Evolutionary conservation across 2,113 vertebrate genomes (phyloP), one percentile per base, ranked within the genome.

Genomic region (Mustela lutreola): DNA sequence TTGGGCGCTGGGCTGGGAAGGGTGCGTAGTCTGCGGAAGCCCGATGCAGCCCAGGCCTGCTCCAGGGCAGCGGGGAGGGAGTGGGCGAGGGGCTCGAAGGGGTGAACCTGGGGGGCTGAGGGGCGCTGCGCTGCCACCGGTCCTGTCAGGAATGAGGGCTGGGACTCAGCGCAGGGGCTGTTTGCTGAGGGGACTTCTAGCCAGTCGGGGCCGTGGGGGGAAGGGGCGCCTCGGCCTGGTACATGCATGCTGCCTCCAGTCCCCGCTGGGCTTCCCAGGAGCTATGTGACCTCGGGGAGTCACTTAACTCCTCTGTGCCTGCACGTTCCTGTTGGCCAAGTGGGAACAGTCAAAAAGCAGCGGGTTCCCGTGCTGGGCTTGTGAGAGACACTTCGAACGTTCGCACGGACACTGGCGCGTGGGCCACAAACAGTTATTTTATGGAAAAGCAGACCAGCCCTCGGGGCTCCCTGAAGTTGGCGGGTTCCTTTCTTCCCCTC

Each of bases 391-490:
- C 36, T 8, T 16, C 2, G 11, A n/a, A 21, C 45, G 1, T 22
- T 24, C 53, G 4, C 24, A 4, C 4, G 0, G 14, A 39, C 0
- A 8, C 14, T 8, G 4, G 28, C 10, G 0, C 1, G 1, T 7
- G 9, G 67, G 26, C n/a, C 1, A 42, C 18, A 5, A 12, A 7
- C 11, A 39, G 65, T 70, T n/a, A 1, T 11, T 63, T 91, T 39
- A 48, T 16, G 80, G 42, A 18, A 7, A 65, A 10, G 11, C 19
- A 48, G 82, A 50, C 28, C 4, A 0, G 10, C 19, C 48, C 33
- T 19, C 5, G 36, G 36, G 39, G 36, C 48, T 73, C 75, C 67
- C 65, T 58, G 88, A 18, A 5, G 42, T 9, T 1, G 7, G 70
- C 33, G 11, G 8, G 14, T 48, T 18, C 71, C 31, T 45, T 62